These are phyloP conservation scores for Solea solea DNA, from an alignment of 2,113 vertebrate genomes.

Conservation along the genomic window DNA sequence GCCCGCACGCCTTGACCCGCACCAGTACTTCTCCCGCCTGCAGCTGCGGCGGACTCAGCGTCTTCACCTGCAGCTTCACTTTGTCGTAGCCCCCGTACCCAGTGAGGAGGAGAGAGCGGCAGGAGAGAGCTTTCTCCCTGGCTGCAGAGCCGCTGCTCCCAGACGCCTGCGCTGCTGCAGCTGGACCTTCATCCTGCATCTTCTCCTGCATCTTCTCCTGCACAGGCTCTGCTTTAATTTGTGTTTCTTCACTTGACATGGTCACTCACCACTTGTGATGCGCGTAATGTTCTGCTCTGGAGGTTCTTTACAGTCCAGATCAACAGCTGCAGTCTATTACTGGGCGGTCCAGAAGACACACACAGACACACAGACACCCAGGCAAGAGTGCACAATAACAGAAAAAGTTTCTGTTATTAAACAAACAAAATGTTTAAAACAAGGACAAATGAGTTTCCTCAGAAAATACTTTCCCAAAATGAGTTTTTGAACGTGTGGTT, in stretches of 20 bases:
- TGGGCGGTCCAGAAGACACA: too few relatives aligned
- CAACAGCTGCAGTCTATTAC: too few relatives aligned
- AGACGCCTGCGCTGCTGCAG: constrained; percentile 12
- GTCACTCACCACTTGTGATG: too few relatives aligned
- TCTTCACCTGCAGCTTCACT: constrained; percentile 85
- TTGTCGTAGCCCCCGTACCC: constrained; percentile 89
- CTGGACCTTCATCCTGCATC: constrained; percentile 38
- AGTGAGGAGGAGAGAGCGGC: constrained; percentile 84
- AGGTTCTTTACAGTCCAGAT: too few relatives aligned
- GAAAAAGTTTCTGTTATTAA: too few relatives aligned
- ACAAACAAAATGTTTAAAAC: too few relatives aligned
- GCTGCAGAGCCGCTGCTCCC: constrained; percentile 27
- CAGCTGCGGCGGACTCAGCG: constrained; percentile 60
- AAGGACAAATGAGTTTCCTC: too few relatives aligned
- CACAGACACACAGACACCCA: too few relatives aligned
- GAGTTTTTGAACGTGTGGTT: constrained; percentile 16
- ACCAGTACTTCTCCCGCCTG: constrained; percentile 82
- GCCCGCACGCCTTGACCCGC: constrained; percentile 86
- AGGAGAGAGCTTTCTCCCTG: constrained; percentile 53
- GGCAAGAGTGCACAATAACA: too few relatives aligned
- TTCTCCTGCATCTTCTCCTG: constrained; percentile 58
- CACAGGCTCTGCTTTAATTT: constrained; percentile 61
- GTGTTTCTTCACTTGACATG: constrained; percentile 80
- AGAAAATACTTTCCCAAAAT: not conserved
- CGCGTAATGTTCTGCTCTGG: too few relatives aligned